Base-by-base conservation (phyloP, 92 coral and sea anemone species). In the Heteractis magnifica region DNA sequence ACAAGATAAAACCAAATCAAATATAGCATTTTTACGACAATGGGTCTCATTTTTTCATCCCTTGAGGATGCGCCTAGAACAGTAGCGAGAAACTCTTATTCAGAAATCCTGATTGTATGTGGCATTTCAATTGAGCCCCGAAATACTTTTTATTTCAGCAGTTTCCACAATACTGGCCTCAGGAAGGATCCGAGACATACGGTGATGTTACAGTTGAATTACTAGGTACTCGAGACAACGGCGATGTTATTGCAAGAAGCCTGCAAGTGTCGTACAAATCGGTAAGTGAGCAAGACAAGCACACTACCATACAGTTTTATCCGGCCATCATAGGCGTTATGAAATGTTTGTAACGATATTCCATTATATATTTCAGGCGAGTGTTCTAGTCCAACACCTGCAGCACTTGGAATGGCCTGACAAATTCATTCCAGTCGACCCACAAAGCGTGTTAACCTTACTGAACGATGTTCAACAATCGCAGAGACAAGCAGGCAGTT, bases 361-460 rank as follows among this genome's bases (percentile, higher is more conserved):
- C 12, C 77, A 49, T 13, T 74, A 44, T 13, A 3, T 5, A 34
- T 72, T 50, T 48, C 64, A 81, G 84, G 9, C 79, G 21, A 52
- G 53, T 26, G 41, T 72, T 20, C 72, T 21, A 5, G 90, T 92
- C 41, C 90, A 86, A 51, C 95, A 92, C 49, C 84, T 89, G 52
- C 88, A 90, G 75, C 83, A 86, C 71, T 52, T 72, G 71, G 75
- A 85, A 59, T 92, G 95, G 95, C 65, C 83, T 34, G 86, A 92
- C 15, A 86, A 81, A 44, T 89, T 83, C 18, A 64, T 77, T 56
- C 95, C 92, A 9, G 70, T 75, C 52, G 86, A 90, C 8, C 71
- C 68, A 16, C 92, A 86, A 19, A 77, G 78, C 65, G 86, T 92
- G 9, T 49, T 92, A 4, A 87, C 89, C 56, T 77, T 92, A 79